Conservation (phyloP, 2,888 invertebrate genomes). For the Oegoconia quadripuncta region DNA sequence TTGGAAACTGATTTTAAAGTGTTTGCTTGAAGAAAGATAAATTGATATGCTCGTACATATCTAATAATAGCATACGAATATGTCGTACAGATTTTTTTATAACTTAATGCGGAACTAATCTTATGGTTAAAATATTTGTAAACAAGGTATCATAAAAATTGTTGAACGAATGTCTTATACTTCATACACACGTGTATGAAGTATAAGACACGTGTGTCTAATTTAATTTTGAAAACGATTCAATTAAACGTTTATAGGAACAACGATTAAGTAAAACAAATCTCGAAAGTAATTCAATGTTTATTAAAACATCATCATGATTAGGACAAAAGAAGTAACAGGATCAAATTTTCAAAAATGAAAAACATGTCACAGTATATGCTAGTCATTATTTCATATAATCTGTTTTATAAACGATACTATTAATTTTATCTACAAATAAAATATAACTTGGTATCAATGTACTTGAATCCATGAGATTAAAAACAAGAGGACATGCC, state of each 20-base stretch:
- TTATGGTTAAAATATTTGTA: no score
- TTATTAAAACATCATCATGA: conserved; percentile 76
- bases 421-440: conserved; percentile 23
- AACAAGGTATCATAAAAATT: conserved; percentile 1
- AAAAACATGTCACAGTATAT: conserved; percentile 34
- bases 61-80: no score
- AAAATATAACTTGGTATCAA: conserved; percentile 23
- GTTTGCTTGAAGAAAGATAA: no score
- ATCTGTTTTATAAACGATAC: conserved; percentile 25
- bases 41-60: no score
- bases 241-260: not conserved
- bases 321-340: conserved; percentile 70
- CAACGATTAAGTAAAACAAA: not conserved
- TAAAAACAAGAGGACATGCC: conserved; percentile 5
- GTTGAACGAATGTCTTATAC: not conserved
- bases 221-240: no score
- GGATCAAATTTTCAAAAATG: conserved; percentile 66
- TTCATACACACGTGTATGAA: not conserved
- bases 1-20: no score
- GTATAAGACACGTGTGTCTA: no score
- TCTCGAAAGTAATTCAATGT: conserved; percentile 60
- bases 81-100: no score
- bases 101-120: no score
- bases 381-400: conserved; percentile 14
- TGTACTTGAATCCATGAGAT: conserved; percentile 12